A percentile compares a stretch with the other conserved stretches of the same genome.
These are phyloP conservation scores for Calonectris borealis DNA, from an alignment of 2,113 vertebrate genomes.

Conservation along the genomic window DNA sequence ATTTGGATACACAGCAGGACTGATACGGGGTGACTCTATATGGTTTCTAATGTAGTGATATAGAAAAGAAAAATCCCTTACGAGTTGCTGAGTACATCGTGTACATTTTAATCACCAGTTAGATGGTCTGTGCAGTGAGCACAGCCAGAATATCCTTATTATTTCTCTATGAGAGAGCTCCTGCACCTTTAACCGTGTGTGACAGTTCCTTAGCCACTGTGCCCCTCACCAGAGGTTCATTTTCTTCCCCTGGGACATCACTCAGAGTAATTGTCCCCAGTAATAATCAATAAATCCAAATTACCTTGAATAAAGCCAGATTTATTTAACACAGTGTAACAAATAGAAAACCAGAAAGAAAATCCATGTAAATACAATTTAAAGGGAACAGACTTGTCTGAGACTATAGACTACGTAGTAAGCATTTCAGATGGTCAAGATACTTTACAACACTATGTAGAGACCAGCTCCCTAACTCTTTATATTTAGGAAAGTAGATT, in stretches of 20 bases:
- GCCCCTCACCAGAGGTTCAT: slow-evolving; percentile 35
- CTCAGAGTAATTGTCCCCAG: slow-evolving; percentile 57
- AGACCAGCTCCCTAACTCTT: neutral
- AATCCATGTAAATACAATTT: slow-evolving; percentile 69
- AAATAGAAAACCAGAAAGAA: slow-evolving; percentile 68
- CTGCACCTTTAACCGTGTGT: neutral
- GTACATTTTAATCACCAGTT: neutral
- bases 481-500: neutral
- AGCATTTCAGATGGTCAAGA: neutral
- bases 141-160: neutral
- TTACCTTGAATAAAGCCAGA: slow-evolving; percentile 69
- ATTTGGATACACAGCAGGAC: neutral
- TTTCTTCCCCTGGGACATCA: slow-evolving; percentile 47
- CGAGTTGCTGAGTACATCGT: neutral
- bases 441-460: neutral
- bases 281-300: slow-evolving; percentile 70
- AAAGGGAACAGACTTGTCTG: slow-evolving; percentile 38
- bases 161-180: neutral
- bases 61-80: neutral
- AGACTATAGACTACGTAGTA: neutral
- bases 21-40: neutral
- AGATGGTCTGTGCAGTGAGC: neutral
- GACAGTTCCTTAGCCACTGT: neutral
- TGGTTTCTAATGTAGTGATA: neutral
- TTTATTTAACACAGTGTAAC: slow-evolving; percentile 68